These are phyloP conservation scores for Scolanthus callimorphus DNA, from an alignment of 92 coral and sea anemone species.

Conservation along the genomic window DNA sequence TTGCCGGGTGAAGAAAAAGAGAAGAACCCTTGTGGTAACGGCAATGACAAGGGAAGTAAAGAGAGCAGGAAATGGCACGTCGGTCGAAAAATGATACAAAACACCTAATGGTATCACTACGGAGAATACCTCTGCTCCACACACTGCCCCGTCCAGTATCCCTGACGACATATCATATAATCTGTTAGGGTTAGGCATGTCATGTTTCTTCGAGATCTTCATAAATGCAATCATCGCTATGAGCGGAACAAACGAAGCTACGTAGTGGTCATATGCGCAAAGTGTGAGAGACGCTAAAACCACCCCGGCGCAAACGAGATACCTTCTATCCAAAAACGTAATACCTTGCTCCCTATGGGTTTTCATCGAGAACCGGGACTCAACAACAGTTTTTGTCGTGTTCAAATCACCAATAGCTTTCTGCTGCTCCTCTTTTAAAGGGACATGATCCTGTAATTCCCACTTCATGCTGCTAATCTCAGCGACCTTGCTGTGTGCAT, in stretches of 20 bases:
- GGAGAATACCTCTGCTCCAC: neutral
- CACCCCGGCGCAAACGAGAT: neutral
- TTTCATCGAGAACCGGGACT: slow-evolving; percentile 15
- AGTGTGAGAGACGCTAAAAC: neutral
- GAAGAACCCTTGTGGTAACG: slow-evolving; percentile 17
- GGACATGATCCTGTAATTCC: slow-evolving; percentile 53
- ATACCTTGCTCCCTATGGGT: slow-evolving; percentile 13
- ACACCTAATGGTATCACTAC: neutral
- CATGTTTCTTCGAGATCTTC: neutral
- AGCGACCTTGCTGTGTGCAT: slow-evolving; percentile 23
- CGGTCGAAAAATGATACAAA: neutral
- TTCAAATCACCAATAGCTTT: slow-evolving; percentile 54
- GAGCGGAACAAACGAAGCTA: neutral
- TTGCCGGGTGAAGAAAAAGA: slow-evolving; percentile 21
- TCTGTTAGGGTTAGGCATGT: no score
- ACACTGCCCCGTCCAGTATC: neutral
- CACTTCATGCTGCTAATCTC: slow-evolving; percentile 43
- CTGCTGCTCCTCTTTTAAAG: slow-evolving; percentile 44
- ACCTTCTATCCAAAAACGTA: neutral
- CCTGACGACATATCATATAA: neutral
- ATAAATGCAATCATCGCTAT: neutral
- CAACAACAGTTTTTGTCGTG: slow-evolving; percentile 43
- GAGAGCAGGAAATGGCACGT: neutral
- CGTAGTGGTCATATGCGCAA: neutral
- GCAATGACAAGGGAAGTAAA: slow-evolving; percentile 4